Base-by-base conservation (phyloP, 2,113 vertebrate genomes). In the Paramormyrops kingsleyae region DNA sequence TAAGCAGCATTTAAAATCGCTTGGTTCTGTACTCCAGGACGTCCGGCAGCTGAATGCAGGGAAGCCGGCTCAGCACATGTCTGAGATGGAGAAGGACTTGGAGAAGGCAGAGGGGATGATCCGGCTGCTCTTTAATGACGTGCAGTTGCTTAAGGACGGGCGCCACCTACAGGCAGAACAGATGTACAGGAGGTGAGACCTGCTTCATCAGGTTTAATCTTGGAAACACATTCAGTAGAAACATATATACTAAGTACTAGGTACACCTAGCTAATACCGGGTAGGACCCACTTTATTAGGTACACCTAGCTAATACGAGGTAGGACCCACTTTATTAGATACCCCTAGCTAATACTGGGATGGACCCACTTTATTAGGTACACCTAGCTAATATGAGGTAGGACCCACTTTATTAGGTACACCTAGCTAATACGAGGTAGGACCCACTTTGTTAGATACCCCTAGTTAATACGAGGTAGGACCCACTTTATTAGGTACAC, bases 141-240 rank as follows among this genome's bases (percentile, higher is more conserved):
- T 99, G 21, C 98, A 99, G 94, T 86, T 95, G 5, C 97, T 99
- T 1, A 99, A 99, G 94, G 98, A 99, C 0, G 98, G 97, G 59
- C 97, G 96, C 92, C 98, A 99, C 93, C 97, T 96, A 0, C 98
- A 99, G 95, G 97, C 97, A 0, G 98, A 99, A 91, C 97, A 98
- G 95, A 98, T 98, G 96, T 98, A 99, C 93, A 97, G 97, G 92
- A 97, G 97, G 98, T 99, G 89, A 15, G 92, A 50, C 46, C n/a
- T 27, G 24, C 39, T 12, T 62, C 31, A 24, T 35, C 49, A 4
- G 24, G n/a, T 50, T 21, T 10, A 10, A 59, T 39, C 6, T n/a
- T 62, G 35, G 31, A 88, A 62, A 88, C 19, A 44, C 10, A 88
- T 42, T 46, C 5, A 44, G 39, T n/a, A 46, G 83, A 42, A 80